Evolutionary conservation across 2,888 invertebrate genomes (phyloP), one percentile per base, ranked within the genome.

Genomic region (Leptinotarsa juncta): DNA sequence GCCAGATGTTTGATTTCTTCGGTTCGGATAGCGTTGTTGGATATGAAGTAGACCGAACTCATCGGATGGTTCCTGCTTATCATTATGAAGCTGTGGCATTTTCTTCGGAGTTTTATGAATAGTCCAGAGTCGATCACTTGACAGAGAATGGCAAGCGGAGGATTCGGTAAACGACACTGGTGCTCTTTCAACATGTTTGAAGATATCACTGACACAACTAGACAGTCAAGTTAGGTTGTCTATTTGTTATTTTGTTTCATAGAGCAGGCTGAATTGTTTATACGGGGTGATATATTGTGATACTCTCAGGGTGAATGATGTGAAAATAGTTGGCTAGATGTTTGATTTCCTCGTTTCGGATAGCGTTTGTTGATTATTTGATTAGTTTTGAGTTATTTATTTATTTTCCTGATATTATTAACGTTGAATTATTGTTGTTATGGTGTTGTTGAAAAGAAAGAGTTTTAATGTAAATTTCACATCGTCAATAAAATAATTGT

Each of bases 301-400:
- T 74, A 60, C 82, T 82, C 49, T 80, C 82, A 0, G 82, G 82
- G 65, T 82, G 82, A 1, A 82, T 78, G 23, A 79, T 81, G 42
- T 74, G 72, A 66, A 75, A 76, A 62, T 76, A 76, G 55, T 79
- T 70, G 26, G 76, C 55, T 20, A 82, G 65, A 65, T 82, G 79
- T 72, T 78, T 71, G n/a, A 75, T 72, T 42, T 80, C 77, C 57
- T 82, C 82, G 12, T 72, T 60, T 1, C 74, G 73, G 20, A 79
- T 79, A 23, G 78, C 73, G 12, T 72, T 70, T 20, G 20, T 20
- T 20, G 20, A 20, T 20, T 20, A 20, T 20, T 20, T 20, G 20
- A 20, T 20, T 20, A 20, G 20, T 20, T 20, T 20, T 20, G 20
- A 20, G 20, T 20, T 20, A 20, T 20, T 20, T 20, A 20, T 1